Evolutionary conservation across 2,113 vertebrate genomes (phyloP).

Genomic region (Barbus barbus): DNA sequence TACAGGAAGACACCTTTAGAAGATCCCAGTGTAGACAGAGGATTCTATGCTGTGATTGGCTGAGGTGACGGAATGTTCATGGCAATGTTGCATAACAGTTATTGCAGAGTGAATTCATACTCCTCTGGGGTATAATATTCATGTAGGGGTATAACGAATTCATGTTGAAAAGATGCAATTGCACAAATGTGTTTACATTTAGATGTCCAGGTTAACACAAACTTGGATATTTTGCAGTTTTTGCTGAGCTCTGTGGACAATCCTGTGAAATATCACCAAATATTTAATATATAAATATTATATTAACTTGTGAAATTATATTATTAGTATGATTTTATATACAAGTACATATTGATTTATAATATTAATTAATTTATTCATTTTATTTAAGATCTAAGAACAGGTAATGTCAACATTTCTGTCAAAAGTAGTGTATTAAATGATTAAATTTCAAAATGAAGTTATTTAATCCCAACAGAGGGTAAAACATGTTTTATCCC

Average conservation of each 20-base stretch:
- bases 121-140: too few relatives aligned
- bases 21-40: neutral
- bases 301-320: neutral
- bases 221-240: neutral
- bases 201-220: neutral
- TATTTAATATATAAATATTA: too few relatives aligned
- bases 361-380: neutral
- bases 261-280: neutral
- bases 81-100: neutral
- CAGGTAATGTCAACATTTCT: neutral
- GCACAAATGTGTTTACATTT: neutral
- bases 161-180: neutral
- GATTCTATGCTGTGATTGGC: neutral
- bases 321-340: neutral
- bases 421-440: neutral
- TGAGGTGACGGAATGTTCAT: neutral
- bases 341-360: neutral
- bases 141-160: too few relatives aligned
- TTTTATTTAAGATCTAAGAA: neutral
- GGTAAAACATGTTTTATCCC: neutral
- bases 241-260: neutral
- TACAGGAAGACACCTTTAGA: neutral
- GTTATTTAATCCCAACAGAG: neutral
- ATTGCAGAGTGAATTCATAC: neutral
- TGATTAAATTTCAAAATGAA: neutral